Percentiles rank a stretch among this genome's conserved stretches.
phyloP scores from a whole-genome alignment of 2,113 vertebrate species.

The Myotis davidii region DNA sequence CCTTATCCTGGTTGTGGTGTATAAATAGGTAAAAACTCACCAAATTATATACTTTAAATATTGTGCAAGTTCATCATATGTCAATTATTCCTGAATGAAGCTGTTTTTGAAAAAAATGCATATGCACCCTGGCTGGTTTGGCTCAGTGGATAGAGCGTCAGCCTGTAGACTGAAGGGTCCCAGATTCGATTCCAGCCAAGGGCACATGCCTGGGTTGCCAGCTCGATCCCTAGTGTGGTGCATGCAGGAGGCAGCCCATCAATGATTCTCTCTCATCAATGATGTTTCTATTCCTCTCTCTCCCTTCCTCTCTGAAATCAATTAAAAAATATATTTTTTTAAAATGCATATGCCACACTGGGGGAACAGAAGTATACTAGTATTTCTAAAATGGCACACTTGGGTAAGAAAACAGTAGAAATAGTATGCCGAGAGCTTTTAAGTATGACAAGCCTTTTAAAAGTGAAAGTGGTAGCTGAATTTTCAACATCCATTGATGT shows the following conservation, averaged over 20 bases:
- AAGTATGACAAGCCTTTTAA: constrained; percentile 20
- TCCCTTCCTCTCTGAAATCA: no score
- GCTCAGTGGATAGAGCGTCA: no score
- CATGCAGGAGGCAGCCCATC: no score
- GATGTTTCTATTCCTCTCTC: no score
- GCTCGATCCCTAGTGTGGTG: no score
- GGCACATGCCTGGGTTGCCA: no score
- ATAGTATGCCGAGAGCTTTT: neutral
- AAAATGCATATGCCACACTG: neutral
- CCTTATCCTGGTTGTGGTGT: neutral
- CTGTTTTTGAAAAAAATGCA: neutral
- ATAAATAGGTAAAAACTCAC: constrained; percentile 18
- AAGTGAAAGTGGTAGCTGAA: constrained; percentile 40
- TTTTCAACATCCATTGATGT: neutral
- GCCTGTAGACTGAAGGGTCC: no score
- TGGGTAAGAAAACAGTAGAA: neutral
- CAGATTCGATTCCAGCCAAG: no score
- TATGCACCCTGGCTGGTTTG: neutral
- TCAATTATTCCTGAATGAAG: neutral
- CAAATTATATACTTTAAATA: constrained; percentile 7
- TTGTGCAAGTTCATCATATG: neutral
- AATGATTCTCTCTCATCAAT: no score
- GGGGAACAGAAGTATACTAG: neutral
- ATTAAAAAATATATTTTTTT: no score
- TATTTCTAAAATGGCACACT: neutral